Evolutionary conservation across 2,888 invertebrate species (phyloP), one percentile per base, ranked within the genome.

Genomic region (Malthinus seriepunctatus): DNA sequence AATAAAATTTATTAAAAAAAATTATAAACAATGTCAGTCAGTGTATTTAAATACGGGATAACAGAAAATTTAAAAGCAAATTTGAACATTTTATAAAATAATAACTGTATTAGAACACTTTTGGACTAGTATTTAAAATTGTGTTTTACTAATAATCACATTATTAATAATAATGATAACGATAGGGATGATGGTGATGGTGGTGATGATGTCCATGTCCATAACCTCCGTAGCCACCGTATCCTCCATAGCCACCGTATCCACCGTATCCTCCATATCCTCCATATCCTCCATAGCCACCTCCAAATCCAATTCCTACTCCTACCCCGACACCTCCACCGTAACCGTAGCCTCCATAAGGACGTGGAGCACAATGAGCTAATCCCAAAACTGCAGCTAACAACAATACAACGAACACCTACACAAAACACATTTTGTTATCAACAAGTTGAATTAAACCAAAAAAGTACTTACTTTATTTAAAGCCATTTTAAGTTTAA

Each of bases 201-300:
- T 14, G 39, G 14, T 42, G 14, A 42, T 42, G 8, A 6, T 14
- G 39, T 10, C 54, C 53, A n/a, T 48, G 44, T 50, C 61, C 61
- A 11, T 35, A 39, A 15, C 47, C 54, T 31, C 63, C 61, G 12
- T 58, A 34, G 11, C 62, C 57, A 7, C 53, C 52, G 23, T 42
- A 11, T n/a, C 59, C 58, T 32, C 48, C 51, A 37, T 37, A 37
- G 37, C 54, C 49, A 12, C 60, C 58, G 9, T 51, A 47, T 33
- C 62, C 54, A n/a, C 62, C 60, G 10, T 49, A 46, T 6, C 60
- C 58, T 7, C 65, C 57, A 8, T 56, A 38, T 32, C 63, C 62
- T 23, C 61, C 54, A 23, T 35, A 50, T 11, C 55, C 32, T 11
- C 44, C 38, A 32, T 23, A 34, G 7, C 37, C 59, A 0, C 54